phyloP scores from a whole-genome alignment of 2,113 vertebrate genomes.

The Terrapene triunguis region DNA sequence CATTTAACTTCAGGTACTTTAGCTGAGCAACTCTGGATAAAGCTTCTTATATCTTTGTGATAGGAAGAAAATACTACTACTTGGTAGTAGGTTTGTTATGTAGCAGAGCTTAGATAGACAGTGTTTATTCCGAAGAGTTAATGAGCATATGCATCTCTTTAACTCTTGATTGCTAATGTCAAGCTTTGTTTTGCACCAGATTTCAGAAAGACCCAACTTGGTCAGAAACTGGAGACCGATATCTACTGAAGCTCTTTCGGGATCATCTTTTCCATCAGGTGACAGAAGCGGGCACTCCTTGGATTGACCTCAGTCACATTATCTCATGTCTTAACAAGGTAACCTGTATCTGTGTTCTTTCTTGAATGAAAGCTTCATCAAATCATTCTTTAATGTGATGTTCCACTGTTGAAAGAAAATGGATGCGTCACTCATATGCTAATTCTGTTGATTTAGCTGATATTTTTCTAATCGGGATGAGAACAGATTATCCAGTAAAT shows the following conservation, averaged over 20 bases:
- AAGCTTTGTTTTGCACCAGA: conserved; percentile 79
- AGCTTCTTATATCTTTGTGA: background rate
- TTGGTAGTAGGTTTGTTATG: background rate
- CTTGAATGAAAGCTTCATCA: background rate
- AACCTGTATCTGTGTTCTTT: conserved; percentile 68
- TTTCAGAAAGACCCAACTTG: conserved; percentile 99
- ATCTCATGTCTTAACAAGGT: conserved; percentile 99
- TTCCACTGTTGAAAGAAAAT: conserved; percentile 3
- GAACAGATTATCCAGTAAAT: conserved; percentile 16
- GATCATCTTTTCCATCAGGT: conserved; percentile 99
- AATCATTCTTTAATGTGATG: background rate
- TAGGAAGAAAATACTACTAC: background rate
- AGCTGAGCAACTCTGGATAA: background rate
- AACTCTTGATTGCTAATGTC: conserved; percentile 36
- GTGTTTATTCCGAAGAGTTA: background rate
- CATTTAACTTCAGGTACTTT: background rate
- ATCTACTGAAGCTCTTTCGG: conserved; percentile 98
- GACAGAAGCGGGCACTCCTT: conserved; percentile 96
- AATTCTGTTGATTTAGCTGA: background rate
- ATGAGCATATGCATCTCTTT: background rate
- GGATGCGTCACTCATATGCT: background rate
- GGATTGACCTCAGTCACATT: conserved; percentile 99
- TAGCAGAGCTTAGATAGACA: background rate
- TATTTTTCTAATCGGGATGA: background rate
- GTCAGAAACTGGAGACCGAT: conserved; percentile 98